Evolutionary conservation across 2,888 invertebrate species (phyloP).

Genomic region (Sussaba pulchella): DNA sequence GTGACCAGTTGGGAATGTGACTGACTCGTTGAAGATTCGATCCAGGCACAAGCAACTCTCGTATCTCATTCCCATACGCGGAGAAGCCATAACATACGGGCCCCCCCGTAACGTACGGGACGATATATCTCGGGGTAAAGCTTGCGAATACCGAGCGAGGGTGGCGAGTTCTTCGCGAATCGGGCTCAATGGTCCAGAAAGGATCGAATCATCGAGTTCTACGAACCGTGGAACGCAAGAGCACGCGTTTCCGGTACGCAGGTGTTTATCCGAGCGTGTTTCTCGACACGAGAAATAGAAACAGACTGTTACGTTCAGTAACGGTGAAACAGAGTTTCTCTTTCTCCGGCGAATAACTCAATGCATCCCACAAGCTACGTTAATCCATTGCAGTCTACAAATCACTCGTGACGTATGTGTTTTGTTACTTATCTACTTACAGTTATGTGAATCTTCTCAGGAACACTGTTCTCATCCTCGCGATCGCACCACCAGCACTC

Average conservation of each 20-base stretch:
- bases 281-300: conserved; percentile 43
- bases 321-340: conserved; percentile 4
- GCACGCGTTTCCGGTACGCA: conserved; percentile 69
- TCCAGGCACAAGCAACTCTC: conserved; percentile 16
- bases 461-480: conserved; percentile 62
- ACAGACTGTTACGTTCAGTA: conserved; percentile 34
- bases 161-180: conserved; percentile 71
- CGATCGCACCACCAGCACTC: conserved; percentile 58
- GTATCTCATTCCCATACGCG: conserved; percentile 31
- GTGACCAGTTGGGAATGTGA: not conserved
- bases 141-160: conserved; percentile 43
- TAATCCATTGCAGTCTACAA: not conserved
- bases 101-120: conserved; percentile 64
- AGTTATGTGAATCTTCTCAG: conserved; percentile 58
- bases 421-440: conserved; percentile 59
- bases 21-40: not conserved
- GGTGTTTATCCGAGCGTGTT: conserved; percentile 78
- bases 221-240: conserved; percentile 39
- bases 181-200: conserved; percentile 80
- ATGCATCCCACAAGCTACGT: not conserved
- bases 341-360: conserved; percentile 35
- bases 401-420: conserved; percentile 37
- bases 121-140: conserved; percentile 73
- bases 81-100: conserved; percentile 15
- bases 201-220: conserved; percentile 78